Conservation (phyloP, 2,888 invertebrate genomes). For the Meghimatium bilineatum region DNA sequence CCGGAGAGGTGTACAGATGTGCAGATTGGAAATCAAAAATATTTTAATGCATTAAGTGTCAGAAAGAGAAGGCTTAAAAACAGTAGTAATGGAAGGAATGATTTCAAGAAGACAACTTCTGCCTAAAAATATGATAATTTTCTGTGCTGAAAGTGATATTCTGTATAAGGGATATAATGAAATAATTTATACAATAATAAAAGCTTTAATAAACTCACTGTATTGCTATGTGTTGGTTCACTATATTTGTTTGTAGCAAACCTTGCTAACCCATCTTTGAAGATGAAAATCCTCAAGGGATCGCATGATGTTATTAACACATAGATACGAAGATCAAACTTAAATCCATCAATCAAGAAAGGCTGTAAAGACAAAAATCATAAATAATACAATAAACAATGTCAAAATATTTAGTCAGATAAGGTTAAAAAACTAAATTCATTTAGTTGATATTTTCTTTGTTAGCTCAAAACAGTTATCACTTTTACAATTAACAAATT, state of each 20-base stretch:
- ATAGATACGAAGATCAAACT: constrained; percentile 93
- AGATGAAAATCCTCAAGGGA: constrained; percentile 91
- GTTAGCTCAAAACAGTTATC: too few species aligned
- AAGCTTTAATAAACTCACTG: constrained; percentile 76
- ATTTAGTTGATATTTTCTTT: too few species aligned
- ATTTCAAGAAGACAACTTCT: too few species aligned
- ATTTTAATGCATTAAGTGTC: too few species aligned
- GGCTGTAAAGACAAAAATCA: constrained; percentile 80
- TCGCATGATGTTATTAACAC: constrained; percentile 92
- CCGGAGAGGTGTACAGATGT: too few species aligned
- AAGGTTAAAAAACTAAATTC: neutral
- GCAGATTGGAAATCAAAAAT: too few species aligned
- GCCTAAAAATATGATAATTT: too few species aligned
- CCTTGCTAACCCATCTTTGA: constrained; percentile 92
- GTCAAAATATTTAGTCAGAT: neutral
- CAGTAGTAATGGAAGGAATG: too few species aligned
- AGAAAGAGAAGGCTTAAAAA: too few species aligned
- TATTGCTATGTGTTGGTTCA: constrained; percentile 88
- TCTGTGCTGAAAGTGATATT: too few species aligned
- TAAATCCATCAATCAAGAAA: constrained; percentile 91
- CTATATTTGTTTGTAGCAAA: constrained; percentile 93
- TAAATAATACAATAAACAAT: neutral
- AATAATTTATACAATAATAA: neutral
- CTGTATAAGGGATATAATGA: too few species aligned
- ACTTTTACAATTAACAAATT: too few species aligned